phyloP scores from a whole-genome alignment of 2,888 invertebrate genomes.

The Ligdia adustata region DNA sequence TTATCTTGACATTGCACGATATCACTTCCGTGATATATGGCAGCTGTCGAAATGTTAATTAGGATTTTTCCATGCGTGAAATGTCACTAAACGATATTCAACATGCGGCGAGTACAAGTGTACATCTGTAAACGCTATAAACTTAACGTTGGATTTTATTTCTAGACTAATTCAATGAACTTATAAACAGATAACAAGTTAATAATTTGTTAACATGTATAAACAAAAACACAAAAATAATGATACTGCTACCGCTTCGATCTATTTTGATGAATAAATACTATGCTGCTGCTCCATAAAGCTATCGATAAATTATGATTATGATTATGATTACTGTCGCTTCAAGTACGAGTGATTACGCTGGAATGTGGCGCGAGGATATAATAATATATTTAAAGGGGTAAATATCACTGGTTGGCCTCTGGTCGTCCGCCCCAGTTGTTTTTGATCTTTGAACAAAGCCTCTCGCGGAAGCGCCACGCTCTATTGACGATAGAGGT shows the following conservation, averaged over 20 bases:
- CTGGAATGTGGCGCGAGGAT: conserved; percentile 45
- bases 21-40: conserved; percentile 41
- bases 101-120: too few species aligned
- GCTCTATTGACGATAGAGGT: conserved; percentile 4
- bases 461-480: conserved; percentile 56
- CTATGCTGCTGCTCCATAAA: conserved; percentile 5
- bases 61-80: not conserved
- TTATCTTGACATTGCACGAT: conserved; percentile 45
- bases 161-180: too few species aligned
- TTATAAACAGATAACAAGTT: too few species aligned
- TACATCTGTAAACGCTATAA: too few species aligned
- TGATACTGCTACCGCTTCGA: not conserved
- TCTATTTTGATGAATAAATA: not conserved
- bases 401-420: conserved; percentile 74
- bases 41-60: conserved; percentile 1
- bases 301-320: conserved; percentile 21
- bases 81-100: too few species aligned
- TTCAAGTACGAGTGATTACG: conserved; percentile 40
- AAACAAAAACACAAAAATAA: not conserved
- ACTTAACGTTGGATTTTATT: too few species aligned
- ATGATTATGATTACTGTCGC: conserved; percentile 29
- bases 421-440: conserved; percentile 51
- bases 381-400: conserved; percentile 37
- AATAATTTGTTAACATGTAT: not conserved
- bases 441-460: conserved; percentile 44